These are phyloP conservation scores for Nautilus pompilius DNA, from an alignment of 1,140 invertebrate genomes.

Conservation along the genomic window DNA sequence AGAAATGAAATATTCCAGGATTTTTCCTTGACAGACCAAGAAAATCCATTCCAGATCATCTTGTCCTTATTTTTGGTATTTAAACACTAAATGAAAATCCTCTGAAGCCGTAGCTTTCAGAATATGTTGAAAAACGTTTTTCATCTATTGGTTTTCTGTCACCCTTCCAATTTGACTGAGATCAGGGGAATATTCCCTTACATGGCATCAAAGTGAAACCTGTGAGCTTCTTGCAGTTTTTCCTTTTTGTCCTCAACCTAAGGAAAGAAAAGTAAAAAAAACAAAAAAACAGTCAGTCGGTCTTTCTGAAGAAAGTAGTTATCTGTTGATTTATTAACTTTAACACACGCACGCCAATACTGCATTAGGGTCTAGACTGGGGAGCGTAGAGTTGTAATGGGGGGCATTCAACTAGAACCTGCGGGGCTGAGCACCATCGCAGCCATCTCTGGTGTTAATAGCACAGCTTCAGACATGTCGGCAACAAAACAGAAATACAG, in stretches of 20 bases:
- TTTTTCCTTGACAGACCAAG: too few species aligned
- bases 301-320: neutral
- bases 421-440: neutral
- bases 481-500: neutral
- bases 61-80: too few species aligned
- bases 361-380: too few species aligned
- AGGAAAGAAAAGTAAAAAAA: slow-evolving; percentile 20
- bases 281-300: neutral
- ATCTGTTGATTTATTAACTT: neutral
- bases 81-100: too few species aligned
- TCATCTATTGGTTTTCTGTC: too few species aligned
- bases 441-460: neutral
- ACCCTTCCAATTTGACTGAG: too few species aligned
- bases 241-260: slow-evolving; percentile 83
- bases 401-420: neutral
- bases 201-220: slow-evolving; percentile 75
- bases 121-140: too few species aligned
- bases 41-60: too few species aligned
- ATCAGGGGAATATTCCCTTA: too few species aligned
- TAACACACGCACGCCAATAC: neutral
- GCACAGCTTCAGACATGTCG: neutral
- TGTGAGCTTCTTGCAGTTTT: slow-evolving; percentile 78
- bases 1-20: too few species aligned
- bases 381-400: too few species aligned
- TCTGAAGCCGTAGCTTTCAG: too few species aligned